Conservation (phyloP, 2,113 vertebrate genomes). For the Hippocampus comes region DNA sequence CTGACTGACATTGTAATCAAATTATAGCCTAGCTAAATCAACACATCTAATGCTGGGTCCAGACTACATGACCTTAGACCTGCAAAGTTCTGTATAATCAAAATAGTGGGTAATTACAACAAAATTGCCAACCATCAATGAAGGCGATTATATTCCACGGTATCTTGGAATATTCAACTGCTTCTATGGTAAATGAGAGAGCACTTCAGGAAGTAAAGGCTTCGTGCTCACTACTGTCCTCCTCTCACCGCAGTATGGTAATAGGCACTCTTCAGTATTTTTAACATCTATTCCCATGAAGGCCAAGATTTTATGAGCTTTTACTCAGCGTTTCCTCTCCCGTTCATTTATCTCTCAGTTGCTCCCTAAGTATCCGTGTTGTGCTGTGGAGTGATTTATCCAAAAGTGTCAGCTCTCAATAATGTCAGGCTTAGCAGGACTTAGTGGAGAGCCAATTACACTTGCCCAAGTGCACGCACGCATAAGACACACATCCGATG, state of each 20-base stretch:
- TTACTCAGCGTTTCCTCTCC: conserved; percentile 7
- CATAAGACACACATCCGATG: not conserved
- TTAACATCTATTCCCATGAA: conserved; percentile 16
- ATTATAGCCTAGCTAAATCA: no score
- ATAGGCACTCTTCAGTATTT: conserved; percentile 25
- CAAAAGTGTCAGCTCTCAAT: conserved; percentile 30
- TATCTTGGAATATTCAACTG: conserved; percentile 8
- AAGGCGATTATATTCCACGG: not conserved
- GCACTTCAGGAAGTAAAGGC: not conserved
- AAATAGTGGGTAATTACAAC: not conserved
- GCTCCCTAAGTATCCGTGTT: conserved; percentile 17
- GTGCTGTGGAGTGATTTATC: conserved; percentile 20
- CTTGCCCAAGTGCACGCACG: not conserved
- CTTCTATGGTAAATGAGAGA: conserved; percentile 3
- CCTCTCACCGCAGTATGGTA: conserved; percentile 27
- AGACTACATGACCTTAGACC: no score
- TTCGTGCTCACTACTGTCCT: not conserved
- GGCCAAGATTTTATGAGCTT: conserved; percentile 25
- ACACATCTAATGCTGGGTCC: no score
- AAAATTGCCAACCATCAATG: not conserved
- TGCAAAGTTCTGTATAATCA: no score
- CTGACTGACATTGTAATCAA: no score
- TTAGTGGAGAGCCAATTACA: conserved; percentile 24
- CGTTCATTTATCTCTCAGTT: not conserved
- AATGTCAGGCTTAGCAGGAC: conserved; percentile 30